Percentiles rank a stretch among this genome's conserved stretches.
Evolutionary conservation across 2,888 invertebrate genomes (phyloP).

Genomic region (Amphipyra tragopoginis): DNA sequence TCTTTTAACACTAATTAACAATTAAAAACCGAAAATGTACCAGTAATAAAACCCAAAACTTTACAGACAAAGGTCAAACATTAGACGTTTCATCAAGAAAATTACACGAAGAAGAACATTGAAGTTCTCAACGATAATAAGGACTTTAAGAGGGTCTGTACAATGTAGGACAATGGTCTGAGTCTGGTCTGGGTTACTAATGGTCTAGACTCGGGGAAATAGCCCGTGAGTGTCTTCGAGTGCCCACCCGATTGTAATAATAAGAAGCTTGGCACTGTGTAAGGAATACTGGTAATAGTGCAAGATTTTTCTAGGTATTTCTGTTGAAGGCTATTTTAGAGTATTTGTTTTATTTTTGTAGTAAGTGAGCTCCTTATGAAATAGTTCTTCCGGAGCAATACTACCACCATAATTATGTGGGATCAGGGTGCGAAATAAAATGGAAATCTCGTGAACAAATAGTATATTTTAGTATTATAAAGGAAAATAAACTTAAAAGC

Average conservation of each 20-base stretch:
- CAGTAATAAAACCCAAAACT: conserved; percentile 6
- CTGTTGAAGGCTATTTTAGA: too few species aligned
- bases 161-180: conserved; percentile 15
- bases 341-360: too few species aligned
- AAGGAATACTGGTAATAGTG: not conserved
- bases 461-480: too few species aligned
- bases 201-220: conserved; percentile 10
- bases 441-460: too few species aligned
- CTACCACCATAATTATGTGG: too few species aligned
- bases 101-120: conserved; percentile 20
- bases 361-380: too few species aligned
- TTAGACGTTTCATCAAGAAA: conserved; percentile 22
- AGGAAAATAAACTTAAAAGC: too few species aligned
- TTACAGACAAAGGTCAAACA: not conserved
- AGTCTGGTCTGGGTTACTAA: conserved; percentile 10
- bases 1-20: conserved; percentile 9
- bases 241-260: conserved; percentile 14
- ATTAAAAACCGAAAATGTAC: conserved; percentile 26
- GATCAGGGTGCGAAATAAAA: too few species aligned
- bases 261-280: conserved; percentile 9
- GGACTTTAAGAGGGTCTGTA: conserved; percentile 10
- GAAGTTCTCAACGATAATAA: conserved; percentile 11
- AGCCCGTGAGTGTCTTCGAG: conserved; percentile 12
- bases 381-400: too few species aligned
- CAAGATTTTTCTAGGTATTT: too few species aligned